Evolutionary conservation across 2,797 vertebrate species (phyloP).

Genomic region (Poliocrania exsul): DNA sequence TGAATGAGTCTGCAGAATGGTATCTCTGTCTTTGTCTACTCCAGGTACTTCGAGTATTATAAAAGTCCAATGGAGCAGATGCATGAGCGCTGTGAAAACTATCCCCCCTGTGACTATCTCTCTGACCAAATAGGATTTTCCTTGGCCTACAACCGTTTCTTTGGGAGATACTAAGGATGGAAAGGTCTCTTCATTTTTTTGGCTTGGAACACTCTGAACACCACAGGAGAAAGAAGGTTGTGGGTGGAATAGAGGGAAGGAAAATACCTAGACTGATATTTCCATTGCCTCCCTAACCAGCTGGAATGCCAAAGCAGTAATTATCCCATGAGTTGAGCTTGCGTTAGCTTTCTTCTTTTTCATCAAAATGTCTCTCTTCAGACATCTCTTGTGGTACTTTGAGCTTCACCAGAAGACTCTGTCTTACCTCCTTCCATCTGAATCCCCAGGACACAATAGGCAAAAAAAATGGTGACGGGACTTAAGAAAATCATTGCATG

Average conservation of each 20-base stretch:
- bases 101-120: slow-evolving; percentile 81
- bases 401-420: background rate
- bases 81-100: slow-evolving; percentile 83
- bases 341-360: background rate
- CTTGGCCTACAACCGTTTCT: slow-evolving; percentile 81
- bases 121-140: slow-evolving; percentile 82
- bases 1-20: background rate
- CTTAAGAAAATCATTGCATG: background rate
- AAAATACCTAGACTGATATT: slow-evolving; percentile 10
- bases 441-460: background rate
- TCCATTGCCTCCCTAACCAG: background rate
- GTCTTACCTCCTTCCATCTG: background rate
- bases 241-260: slow-evolving; percentile 19
- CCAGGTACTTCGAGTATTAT: slow-evolving; percentile 42
- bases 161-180: slow-evolving; percentile 73
- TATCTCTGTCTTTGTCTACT: slow-evolving; percentile 1
- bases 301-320: background rate
- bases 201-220: background rate
- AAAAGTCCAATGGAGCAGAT: slow-evolving; percentile 65
- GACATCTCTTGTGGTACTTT: background rate
- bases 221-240: background rate
- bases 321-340: background rate
- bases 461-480: background rate
- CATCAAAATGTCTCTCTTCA: background rate
- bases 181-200: slow-evolving; percentile 21